Conservation (phyloP, 1,140 invertebrate species). For the Rhynchophorus ferrugineus region DNA sequence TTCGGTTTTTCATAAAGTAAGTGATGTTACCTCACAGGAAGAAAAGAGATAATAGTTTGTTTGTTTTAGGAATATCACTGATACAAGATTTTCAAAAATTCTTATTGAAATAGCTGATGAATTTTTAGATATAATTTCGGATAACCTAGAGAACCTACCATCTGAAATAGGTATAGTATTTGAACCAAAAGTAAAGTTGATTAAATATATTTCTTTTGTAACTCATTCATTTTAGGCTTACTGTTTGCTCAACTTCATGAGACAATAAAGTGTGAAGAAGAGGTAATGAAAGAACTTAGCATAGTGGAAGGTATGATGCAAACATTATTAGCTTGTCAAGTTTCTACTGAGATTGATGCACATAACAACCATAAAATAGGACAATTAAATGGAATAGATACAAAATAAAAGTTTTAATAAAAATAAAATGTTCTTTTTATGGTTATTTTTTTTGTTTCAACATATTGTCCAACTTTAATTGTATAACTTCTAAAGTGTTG, state of each 20-base stretch:
- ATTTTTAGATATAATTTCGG: conserved; percentile 67
- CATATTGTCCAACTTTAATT: conserved; percentile 34
- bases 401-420: neutral
- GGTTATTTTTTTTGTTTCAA: conserved; percentile 12
- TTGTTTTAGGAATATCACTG: conserved; percentile 57
- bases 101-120: conserved; percentile 66
- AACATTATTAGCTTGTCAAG: conserved; percentile 50
- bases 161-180: conserved; percentile 46
- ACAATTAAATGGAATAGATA: neutral
- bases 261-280: conserved; percentile 58
- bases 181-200: neutral
- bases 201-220: neutral
- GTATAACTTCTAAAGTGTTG: conserved; percentile 35
- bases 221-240: conserved; percentile 5
- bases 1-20: conserved; percentile 62
- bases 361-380: conserved; percentile 3
- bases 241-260: conserved; percentile 52
- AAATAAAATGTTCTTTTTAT: no score
- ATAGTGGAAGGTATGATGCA: conserved; percentile 62
- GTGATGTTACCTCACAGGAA: no score
- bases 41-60: no score
- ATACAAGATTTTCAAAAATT: conserved; percentile 62
- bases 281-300: conserved; percentile 52
- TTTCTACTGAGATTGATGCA: conserved; percentile 3
- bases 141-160: conserved; percentile 47